Conservation (phyloP, 2,888 invertebrate genomes). For the Halictus ligatus region DNA sequence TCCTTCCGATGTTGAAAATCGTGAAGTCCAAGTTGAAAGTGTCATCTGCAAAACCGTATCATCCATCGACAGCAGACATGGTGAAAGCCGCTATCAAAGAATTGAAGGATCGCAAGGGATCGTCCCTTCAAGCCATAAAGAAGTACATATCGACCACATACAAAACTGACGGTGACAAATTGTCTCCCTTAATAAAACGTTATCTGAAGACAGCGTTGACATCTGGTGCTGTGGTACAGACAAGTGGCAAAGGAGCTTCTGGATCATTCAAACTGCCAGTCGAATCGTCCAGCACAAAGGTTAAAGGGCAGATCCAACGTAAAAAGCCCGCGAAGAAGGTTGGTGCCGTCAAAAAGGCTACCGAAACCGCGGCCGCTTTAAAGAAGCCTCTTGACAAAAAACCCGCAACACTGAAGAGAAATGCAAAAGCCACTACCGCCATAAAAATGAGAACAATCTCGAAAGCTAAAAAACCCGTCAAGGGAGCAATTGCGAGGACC, state of each 20-base stretch:
- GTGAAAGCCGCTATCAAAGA: conserved; percentile 86
- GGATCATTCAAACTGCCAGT: conserved; percentile 71
- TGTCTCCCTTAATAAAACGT: conserved; percentile 87
- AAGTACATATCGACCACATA: conserved; percentile 87
- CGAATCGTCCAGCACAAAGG: too few relatives aligned
- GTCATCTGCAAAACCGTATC: conserved; percentile 81
- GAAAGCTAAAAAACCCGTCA: neutral
- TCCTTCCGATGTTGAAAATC: conserved; percentile 52
- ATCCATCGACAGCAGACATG: conserved; percentile 86
- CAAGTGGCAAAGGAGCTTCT: conserved; percentile 86
- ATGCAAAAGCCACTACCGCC: neutral
- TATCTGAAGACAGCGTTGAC: conserved; percentile 86
- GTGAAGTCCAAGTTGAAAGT: conserved; percentile 55
- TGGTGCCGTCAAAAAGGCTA: neutral
- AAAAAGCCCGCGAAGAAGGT: neutral
- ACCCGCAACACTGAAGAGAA: neutral
- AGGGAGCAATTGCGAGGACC: neutral
- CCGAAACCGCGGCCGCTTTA: neutral
- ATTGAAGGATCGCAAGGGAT: conserved; percentile 87
- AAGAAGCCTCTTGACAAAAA: neutral
- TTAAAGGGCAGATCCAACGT: neutral
- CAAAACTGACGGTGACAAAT: conserved; percentile 86
- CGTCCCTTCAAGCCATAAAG: conserved; percentile 87
- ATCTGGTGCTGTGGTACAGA: conserved; percentile 85
- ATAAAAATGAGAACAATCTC: neutral